Percentiles rank a stretch among this genome's conserved stretches.
Conservation (phyloP, 2,888 invertebrate genomes). For the Phymatocera aterrima region DNA sequence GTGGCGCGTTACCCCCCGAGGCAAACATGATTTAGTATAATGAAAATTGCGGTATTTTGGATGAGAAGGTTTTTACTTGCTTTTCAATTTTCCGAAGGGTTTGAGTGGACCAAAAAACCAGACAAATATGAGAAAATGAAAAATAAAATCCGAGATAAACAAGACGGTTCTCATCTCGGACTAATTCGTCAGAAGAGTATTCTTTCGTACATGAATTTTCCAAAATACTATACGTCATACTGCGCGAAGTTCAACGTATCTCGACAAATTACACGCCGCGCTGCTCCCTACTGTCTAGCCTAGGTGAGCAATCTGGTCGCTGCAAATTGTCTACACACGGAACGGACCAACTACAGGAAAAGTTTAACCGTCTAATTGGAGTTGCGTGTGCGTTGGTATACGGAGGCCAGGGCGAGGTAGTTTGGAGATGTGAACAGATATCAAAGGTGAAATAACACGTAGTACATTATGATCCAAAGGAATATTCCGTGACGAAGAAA, state of each 20-base stretch:
- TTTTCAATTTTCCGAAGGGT: background rate
- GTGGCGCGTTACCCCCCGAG: too few relatives aligned
- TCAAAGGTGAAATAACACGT: too few relatives aligned
- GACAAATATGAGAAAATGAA: too few relatives aligned
- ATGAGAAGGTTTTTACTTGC: background rate
- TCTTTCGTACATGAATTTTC: background rate
- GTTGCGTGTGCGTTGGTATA: conserved; percentile 11
- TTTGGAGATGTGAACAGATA: background rate
- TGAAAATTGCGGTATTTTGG: background rate
- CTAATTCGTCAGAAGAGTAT: background rate
- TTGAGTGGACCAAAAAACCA: too few relatives aligned
- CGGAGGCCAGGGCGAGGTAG: too few relatives aligned
- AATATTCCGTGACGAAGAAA: too few relatives aligned
- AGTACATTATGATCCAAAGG: too few relatives aligned
- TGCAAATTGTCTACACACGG: conserved; percentile 36
- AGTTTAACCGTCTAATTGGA: conserved; percentile 38
- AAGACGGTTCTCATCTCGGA: too few relatives aligned
- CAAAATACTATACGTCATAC: background rate
- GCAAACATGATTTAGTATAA: background rate
- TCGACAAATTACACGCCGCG: background rate
- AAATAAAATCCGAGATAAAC: too few relatives aligned
- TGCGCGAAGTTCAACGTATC: conserved; percentile 12
- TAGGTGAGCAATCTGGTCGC: conserved; percentile 12
- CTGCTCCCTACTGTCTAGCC: background rate
- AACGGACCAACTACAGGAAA: conserved; percentile 26